Percentiles rank a stretch among this genome's conserved stretches.
Conservation (phyloP, 2,113 vertebrate species). For the Leucopternis melanops region DNA sequence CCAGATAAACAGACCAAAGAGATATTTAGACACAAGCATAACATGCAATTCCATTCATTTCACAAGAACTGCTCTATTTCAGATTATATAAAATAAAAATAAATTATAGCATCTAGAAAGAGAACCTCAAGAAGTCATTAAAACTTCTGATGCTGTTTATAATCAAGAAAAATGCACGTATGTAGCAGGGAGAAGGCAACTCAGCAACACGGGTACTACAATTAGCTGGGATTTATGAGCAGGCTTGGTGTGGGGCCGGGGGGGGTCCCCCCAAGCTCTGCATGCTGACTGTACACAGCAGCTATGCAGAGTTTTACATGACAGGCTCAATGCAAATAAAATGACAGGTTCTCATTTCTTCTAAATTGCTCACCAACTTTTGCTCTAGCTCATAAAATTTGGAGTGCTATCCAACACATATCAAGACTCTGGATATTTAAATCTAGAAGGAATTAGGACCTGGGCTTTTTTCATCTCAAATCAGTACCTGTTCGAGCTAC, state of each 20-base stretch:
- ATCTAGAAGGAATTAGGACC: not conserved
- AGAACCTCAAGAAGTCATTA: not conserved
- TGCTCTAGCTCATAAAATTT: not conserved
- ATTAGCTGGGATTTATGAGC: not conserved
- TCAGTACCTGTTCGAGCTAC: not conserved
- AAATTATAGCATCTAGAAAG: not conserved
- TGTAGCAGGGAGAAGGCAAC: not conserved
- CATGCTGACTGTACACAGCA: not conserved
- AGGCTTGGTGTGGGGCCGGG: not conserved
- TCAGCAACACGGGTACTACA: not conserved
- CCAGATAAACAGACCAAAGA: not conserved
- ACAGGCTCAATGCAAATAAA: not conserved
- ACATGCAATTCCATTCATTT: not conserved
- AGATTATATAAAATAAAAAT: not conserved
- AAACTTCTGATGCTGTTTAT: not conserved
- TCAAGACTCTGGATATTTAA: not conserved
- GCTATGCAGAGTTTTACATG: not conserved
- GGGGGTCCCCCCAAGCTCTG: not conserved
- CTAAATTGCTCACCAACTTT: not conserved
- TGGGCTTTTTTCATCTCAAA: not conserved
- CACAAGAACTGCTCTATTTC: not conserved
- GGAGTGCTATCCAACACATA: not conserved
- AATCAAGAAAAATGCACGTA: not conserved
- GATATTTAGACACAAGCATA: not conserved
- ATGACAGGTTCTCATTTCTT: not conserved